Conservation (phyloP, 1,140 invertebrate genomes). For the Hylyphantes graminicola region DNA sequence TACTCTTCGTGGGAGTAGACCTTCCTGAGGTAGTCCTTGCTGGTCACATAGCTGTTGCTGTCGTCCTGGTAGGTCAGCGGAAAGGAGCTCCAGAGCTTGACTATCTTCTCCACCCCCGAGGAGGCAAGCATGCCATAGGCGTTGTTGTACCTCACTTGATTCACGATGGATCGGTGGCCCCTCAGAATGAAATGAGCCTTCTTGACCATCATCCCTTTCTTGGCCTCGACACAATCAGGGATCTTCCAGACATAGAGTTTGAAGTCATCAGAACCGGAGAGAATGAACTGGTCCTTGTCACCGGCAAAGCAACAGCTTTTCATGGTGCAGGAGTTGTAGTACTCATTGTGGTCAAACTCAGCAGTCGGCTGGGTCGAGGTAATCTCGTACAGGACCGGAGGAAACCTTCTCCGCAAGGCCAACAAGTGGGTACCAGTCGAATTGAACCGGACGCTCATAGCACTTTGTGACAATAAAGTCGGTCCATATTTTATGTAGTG, state of each 20-base stretch:
- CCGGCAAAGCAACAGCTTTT: conserved; percentile 97
- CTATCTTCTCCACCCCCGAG: conserved; percentile 94
- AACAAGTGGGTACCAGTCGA: conserved; percentile 80
- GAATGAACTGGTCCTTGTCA: conserved; percentile 83
- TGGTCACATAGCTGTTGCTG: conserved; percentile 1
- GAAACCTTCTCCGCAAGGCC: conserved; percentile 83
- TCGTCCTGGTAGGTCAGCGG: conserved; percentile 70
- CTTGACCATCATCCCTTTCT: conserved; percentile 70
- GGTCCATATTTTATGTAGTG: conserved; percentile 76
- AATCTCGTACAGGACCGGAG: conserved; percentile 83
- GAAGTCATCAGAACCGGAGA: conserved; percentile 95
- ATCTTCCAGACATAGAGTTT: conserved; percentile 95
- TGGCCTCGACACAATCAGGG: conserved; percentile 71
- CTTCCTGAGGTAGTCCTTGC: conserved; percentile 71
- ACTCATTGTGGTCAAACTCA: conserved; percentile 90
- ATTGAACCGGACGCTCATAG: conserved; percentile 91
- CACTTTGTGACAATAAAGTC: conserved; percentile 77
- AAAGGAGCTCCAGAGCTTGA: conserved; percentile 87
- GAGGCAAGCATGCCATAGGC: conserved; percentile 87
- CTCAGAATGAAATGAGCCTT: conserved; percentile 83
- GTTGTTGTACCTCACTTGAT: conserved; percentile 92
- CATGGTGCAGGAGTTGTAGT: conserved; percentile 97
- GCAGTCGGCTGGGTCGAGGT: conserved; percentile 77
- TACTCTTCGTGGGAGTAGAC: conserved; percentile 90
- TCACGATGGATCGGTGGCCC: conserved; percentile 94